Evolutionary conservation across 2,113 vertebrate genomes (phyloP).

Genomic region (Plotosus lineatus): DNA sequence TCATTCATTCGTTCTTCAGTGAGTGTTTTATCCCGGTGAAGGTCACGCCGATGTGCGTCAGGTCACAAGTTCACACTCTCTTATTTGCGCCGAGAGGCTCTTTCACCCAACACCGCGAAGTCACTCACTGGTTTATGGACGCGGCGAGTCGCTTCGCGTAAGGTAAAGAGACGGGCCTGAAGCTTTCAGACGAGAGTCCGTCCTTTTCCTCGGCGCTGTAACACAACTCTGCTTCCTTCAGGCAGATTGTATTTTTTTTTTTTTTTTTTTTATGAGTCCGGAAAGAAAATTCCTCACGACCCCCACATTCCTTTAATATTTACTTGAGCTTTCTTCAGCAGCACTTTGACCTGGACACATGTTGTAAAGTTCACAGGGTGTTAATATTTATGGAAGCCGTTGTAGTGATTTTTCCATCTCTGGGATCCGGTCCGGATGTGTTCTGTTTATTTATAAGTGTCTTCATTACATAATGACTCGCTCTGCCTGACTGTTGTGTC

Average conservation of each 20-base stretch:
- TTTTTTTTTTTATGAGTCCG: neutral
- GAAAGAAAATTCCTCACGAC: neutral
- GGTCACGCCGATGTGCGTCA: neutral
- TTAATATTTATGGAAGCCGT: neutral
- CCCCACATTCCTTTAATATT: constrained; percentile 8
- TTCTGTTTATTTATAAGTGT: neutral
- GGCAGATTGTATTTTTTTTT: no score
- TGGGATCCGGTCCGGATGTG: no score
- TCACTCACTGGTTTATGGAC: neutral
- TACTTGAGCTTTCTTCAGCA: constrained; percentile 2
- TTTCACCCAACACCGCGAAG: neutral
- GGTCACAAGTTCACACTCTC: neutral
- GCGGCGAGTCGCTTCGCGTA: no score
- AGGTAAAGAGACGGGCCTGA: neutral
- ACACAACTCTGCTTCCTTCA: neutral
- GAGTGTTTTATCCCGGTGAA: neutral
- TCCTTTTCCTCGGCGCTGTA: neutral
- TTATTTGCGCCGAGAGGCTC: neutral
- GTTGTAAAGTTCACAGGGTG: neutral
- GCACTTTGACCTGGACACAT: neutral
- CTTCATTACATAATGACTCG: neutral
- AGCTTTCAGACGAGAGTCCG: neutral
- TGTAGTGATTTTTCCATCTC: neutral
- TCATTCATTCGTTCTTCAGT: neutral
- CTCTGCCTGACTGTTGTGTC: constrained; percentile 19